Evolutionary conservation across 2,888 invertebrate genomes (phyloP), one percentile per base, ranked within the genome.

Genomic region (Aporophyla nigra): DNA sequence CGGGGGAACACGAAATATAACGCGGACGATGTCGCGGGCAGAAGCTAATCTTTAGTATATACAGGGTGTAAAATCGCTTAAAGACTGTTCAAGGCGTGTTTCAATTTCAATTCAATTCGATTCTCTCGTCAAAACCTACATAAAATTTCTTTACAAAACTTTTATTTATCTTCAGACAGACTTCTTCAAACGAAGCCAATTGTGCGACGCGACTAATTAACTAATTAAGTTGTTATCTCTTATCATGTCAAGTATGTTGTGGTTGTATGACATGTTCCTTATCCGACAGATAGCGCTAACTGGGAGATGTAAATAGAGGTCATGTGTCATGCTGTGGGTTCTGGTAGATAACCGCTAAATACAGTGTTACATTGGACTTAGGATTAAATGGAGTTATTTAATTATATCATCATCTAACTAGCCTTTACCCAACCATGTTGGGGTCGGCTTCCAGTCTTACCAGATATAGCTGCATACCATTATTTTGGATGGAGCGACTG

Each of bases 301-400:
- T n/a, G 19, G 14, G 56, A 63, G 81, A 54, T 33, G 62, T 16
- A n/a, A 6, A 33, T 70, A 82, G 62, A 85, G 83, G 77, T 77
- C 77, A 71, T 81, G 73, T 71, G 12, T 43, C 82, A 74, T 83
- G 79, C 66, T 58, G 54, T 70, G 72, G 72, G 68, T 54, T 58
- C 49, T 59, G 51, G 61, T 14, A 56, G 58, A 43, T 67, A 46
- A 62, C 69, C 56, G 27, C 2, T 56, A 40, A 5, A 0, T 19
- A 27, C 16, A 24, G 6, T 21, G 21, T 40, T 53, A 71, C 40
- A 61, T 71, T 79, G 53, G 80, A 54, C 33, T 54, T 40, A 43
- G 21, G 51, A 27, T 69, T 51, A 53, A 5, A 21, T 24, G 12
- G 27, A 27, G 27, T 76, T 56, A 77, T 74, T 12, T 1, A 40